Percentiles rank a stretch among this genome's conserved stretches.
phyloP scores from a whole-genome alignment of 2,113 vertebrate genomes.

The Australoheros scitulus region DNA sequence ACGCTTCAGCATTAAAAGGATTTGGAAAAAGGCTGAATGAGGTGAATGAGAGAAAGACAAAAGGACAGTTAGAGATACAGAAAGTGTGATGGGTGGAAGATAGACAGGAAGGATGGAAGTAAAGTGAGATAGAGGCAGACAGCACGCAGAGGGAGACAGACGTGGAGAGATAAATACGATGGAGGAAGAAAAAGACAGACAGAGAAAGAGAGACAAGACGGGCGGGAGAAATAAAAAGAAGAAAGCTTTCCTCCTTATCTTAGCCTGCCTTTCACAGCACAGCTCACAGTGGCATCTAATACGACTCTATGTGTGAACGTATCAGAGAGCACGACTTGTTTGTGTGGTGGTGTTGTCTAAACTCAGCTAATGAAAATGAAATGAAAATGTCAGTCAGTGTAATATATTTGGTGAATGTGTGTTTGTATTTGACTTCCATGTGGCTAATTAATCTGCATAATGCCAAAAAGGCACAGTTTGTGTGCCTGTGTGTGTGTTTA shows the following conservation, averaged over 20 bases:
- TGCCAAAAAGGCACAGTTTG: neutral
- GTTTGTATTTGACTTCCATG: neutral
- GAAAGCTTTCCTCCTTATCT: constrained; percentile 63
- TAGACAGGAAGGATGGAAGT: constrained; percentile 33
- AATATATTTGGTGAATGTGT: neutral
- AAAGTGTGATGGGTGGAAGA: constrained; percentile 12
- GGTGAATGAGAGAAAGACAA: constrained; percentile 47
- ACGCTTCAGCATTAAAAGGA: constrained; percentile 16
- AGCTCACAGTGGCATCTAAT: constrained; percentile 43
- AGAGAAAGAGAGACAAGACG: constrained; percentile 27
- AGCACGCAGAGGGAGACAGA: constrained; percentile 41
- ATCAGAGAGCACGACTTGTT: neutral
- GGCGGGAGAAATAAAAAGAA: neutral
- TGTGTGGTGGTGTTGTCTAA: neutral
- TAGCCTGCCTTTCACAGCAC: constrained; percentile 42
- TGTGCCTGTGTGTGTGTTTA: neutral
- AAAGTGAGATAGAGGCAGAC: constrained; percentile 50
- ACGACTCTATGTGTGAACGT: constrained; percentile 6
- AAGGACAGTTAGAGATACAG: constrained; percentile 39
- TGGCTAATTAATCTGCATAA: neutral
- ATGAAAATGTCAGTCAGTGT: neutral
- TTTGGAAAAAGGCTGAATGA: constrained; percentile 20
- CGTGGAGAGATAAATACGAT: constrained; percentile 47
- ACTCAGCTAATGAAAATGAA: neutral
- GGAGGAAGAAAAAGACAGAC: constrained; percentile 27